These are phyloP conservation scores for Sarcophaga subvicina DNA, from an alignment of 2,888 invertebrate genomes.

Conservation along the genomic window DNA sequence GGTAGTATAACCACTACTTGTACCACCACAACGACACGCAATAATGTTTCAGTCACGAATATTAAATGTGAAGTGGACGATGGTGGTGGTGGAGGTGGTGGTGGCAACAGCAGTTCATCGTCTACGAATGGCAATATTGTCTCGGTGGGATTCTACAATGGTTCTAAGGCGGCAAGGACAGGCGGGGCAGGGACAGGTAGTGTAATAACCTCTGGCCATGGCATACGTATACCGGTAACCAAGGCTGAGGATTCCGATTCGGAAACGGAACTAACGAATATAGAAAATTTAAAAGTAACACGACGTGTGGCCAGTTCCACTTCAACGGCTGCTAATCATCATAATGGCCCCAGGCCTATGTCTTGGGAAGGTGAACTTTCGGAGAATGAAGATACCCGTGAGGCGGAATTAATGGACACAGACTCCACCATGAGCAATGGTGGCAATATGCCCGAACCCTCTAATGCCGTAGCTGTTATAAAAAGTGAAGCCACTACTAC, in stretches of 20 bases:
- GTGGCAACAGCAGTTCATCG: conserved; percentile 39
- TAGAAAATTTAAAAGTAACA: conserved; percentile 83
- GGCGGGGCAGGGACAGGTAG: conserved; percentile 46
- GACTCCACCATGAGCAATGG: conserved; percentile 76
- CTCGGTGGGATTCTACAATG: conserved; percentile 75
- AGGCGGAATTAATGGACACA: conserved; percentile 82
- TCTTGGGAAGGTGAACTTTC: conserved; percentile 97
- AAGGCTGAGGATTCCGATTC: conserved; percentile 79
- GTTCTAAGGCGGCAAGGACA: conserved; percentile 70
- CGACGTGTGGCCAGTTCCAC: conserved; percentile 77
- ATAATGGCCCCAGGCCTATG: conserved; percentile 89
- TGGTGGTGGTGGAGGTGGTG: conserved; percentile 64
- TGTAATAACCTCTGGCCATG: conserved; percentile 74
- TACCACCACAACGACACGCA: conserved; percentile 73
- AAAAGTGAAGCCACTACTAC: conserved; percentile 75
- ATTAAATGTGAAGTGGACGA: conserved; percentile 84
- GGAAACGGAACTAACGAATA: conserved; percentile 80
- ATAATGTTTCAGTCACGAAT: conserved; percentile 90
- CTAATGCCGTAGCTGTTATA: conserved; percentile 73
- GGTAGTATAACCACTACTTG: conserved; percentile 65
- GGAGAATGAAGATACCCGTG: conserved; percentile 86
- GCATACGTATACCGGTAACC: conserved; percentile 75
- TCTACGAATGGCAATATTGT: conserved; percentile 76
- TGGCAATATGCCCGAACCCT: conserved; percentile 46
- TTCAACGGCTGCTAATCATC: conserved; percentile 67